Evolutionary conservation across 2,888 invertebrate genomes (phyloP), one percentile per base, ranked within the genome.

Genomic region (Sericinus montela): DNA sequence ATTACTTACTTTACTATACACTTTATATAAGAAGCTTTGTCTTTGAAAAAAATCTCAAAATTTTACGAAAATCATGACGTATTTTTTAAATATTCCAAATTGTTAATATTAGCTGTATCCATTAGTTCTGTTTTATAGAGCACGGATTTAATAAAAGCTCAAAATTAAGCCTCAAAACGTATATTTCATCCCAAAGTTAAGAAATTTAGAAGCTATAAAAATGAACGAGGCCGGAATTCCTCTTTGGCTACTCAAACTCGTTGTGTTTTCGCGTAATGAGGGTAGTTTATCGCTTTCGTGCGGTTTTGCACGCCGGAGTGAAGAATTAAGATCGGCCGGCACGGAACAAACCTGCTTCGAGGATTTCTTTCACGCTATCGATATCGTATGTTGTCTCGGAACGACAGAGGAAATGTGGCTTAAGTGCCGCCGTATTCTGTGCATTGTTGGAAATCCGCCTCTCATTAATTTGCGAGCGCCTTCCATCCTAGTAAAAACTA

Each of bases 231-330:
- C 48, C 53, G 49, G 53, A 49, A 53, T 51, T 51, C 44, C 47
- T 52, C 49, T 53, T 55, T 53, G 49, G 41, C 55, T 53, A 44
- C 47, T 53, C 52, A 50, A 48, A 53, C 45, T 52, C 43, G 48
- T 54, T 50, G 55, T 56, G 48, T 50, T 54, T 52, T 50, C 54
- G 55, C 54, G 57, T 54, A 58, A 59, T 57, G 54, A 51, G 50
- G 51, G 50, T 55, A 52, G 51, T 61, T 61, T 59, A 61, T 61
- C 52, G 58, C 53, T 52, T 57, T 61, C 59, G 59, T 56, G 59
- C 54, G 55, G 48, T 47, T n/a, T 45, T 38, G 49, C 54, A 46
- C 50, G 53, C 56, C 53, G 48, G 55, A 55, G 51, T 54, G 48
- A 53, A 51, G 52, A 56, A 56, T 58, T 55, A 56, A 52, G 48